Percentiles rank a stretch among this genome's conserved stretches.
These are phyloP conservation scores for Columba livia DNA, from an alignment of 2,113 vertebrate genomes.

Conservation along the genomic window DNA sequence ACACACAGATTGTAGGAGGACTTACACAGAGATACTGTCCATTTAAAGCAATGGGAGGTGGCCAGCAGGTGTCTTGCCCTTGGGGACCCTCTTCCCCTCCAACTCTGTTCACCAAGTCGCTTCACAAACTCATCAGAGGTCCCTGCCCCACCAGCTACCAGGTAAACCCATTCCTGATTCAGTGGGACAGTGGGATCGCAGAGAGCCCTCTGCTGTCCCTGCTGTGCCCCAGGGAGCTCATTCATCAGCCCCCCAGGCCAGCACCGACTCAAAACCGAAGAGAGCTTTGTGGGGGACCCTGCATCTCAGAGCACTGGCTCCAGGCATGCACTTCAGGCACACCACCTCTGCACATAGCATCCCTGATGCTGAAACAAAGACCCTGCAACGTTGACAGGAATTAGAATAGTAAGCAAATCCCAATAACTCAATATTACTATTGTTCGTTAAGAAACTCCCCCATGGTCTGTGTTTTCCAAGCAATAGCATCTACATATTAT, in stretches of 20 bases:
- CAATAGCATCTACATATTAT: neutral
- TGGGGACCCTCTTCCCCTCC: neutral
- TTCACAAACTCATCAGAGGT: neutral
- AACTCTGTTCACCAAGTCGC: neutral
- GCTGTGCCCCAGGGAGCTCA: fast-evolving
- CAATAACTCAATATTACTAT: neutral
- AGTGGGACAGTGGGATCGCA: neutral
- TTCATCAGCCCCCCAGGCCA: neutral
- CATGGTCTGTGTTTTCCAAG: neutral
- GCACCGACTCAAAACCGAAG: neutral
- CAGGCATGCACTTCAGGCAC: neutral
- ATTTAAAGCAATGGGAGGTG: neutral
- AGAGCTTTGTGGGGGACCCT: neutral
- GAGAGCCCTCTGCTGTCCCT: neutral
- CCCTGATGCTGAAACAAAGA: neutral
- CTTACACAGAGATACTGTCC: neutral
- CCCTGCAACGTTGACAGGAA: fast-evolving
- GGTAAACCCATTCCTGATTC: neutral
- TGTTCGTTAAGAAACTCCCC: neutral
- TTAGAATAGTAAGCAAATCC: neutral
- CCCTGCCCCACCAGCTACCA: neutral
- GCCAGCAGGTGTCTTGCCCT: fast-evolving
- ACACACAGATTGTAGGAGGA: neutral
- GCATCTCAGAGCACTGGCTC: fast-evolving
- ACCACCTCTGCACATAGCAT: fast-evolving